These are phyloP conservation scores for Cyrtodaria siliqua DNA, from an alignment of 2,888 invertebrate species.

Conservation along the genomic window DNA sequence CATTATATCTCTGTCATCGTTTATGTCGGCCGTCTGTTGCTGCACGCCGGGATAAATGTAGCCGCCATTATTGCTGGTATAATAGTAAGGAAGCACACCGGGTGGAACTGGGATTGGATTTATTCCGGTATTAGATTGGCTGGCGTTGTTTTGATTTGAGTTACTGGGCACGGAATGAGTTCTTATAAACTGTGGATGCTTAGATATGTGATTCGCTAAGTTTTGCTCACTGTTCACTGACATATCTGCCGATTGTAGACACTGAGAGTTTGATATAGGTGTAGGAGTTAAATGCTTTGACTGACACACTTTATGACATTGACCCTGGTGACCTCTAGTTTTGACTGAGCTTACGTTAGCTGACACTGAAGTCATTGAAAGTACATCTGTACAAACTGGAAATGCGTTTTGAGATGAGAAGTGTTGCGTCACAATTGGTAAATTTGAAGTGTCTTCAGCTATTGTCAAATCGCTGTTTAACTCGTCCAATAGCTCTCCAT, in stretches of 20 bases:
- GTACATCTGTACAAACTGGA: too few relatives aligned
- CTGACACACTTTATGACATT: too few relatives aligned
- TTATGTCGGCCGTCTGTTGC: neutral
- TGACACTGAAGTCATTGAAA: too few relatives aligned
- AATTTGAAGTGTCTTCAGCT: neutral
- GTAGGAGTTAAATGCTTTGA: neutral
- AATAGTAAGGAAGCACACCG: constrained; percentile 4
- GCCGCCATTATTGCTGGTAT: neutral
- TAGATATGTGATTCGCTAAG: constrained; percentile 14
- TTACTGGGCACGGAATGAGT: constrained; percentile 30
- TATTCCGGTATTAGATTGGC: neutral
- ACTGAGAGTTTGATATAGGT: neutral
- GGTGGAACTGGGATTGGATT: neutral
- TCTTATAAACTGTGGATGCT: constrained; percentile 40
- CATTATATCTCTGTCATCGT: constrained; percentile 50
- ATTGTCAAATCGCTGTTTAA: constrained; percentile 8
- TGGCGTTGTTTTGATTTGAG: constrained; percentile 23
- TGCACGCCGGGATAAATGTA: neutral
- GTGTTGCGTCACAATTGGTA: neutral
- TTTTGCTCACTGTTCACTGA: constrained; percentile 3
- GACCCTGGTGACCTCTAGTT: too few relatives aligned
- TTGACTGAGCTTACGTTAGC: too few relatives aligned
- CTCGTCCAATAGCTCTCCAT: constrained; percentile 8
- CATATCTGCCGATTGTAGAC: neutral
- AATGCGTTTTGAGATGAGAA: neutral